Base-by-base conservation (phyloP, 2,113 vertebrate species). In the Ardeotis arabs region DNA sequence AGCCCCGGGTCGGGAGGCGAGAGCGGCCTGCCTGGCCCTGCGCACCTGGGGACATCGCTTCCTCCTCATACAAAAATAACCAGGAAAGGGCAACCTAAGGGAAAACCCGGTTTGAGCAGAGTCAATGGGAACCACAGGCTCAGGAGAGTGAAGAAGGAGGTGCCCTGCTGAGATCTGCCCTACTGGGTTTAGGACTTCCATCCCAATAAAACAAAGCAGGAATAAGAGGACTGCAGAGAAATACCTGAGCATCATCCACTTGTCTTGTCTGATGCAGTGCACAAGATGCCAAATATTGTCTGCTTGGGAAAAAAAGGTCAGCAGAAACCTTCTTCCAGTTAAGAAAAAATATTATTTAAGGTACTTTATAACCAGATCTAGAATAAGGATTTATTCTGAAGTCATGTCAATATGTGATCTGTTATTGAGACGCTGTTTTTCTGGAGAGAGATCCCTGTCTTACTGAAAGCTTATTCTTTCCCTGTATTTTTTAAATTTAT, bases 11-110 rank as follows among this genome's bases (percentile, higher is more conserved):
- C 0, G 3, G 44, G 3, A 73, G 35, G 75, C 3, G 14, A 69
- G 47, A 56, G 41, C 49, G 49, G 90, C 14, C 37, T 95, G 82
- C 62, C 55, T 31, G 56, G 60, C 50, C 39, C 19, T 0, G 1
- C 0, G 1, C 9, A 3, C 33, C 23, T 47, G 3, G 7, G 0
- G 4, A 11, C 10, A 68, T 17, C 0, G 0, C 20, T 50, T 45
- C 41, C 50, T 75, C 49, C 55, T 14, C 5, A 0, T 25, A n/a
- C 2, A 11, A 59, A 87, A 84, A 73, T 15, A 29, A 45, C 39
- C 59, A 70, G 29, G 44, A 87, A 24, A 33, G 5, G 31, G 22
- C 10, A 80, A 63, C 25, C 14, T 16, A 20, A 35, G 21, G 23
- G 31, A 77, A 93, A 95, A 58, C 10, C 24, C 3, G 0, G 56